Evolutionary conservation across 2,888 invertebrate genomes (phyloP).

Genomic region (Leptopterna dolabrata): DNA sequence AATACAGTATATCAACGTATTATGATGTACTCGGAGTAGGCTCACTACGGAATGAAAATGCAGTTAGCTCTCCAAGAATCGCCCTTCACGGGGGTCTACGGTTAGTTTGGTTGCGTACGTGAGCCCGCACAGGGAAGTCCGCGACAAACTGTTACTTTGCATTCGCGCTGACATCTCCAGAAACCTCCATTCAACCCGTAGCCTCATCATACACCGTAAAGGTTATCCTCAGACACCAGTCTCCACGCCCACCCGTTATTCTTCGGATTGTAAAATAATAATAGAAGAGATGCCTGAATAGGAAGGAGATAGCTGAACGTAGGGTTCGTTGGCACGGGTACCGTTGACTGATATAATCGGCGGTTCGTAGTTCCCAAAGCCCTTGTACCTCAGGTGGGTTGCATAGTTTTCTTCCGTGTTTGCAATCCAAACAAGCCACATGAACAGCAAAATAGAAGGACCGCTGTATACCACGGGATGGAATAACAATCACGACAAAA

Average conservation of each 20-base stretch:
- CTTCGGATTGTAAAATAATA: not conserved
- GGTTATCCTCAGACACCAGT: not conserved
- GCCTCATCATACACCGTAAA: not conserved
- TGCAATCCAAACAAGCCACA: too few relatives aligned
- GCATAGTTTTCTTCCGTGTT: too few relatives aligned
- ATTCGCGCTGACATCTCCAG: not conserved
- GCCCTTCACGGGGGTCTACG: not conserved
- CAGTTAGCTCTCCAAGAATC: not conserved
- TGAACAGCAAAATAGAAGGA: too few relatives aligned
- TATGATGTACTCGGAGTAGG: too few relatives aligned
- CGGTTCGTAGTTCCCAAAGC: not conserved
- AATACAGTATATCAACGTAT: too few relatives aligned
- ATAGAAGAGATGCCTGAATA: not conserved
- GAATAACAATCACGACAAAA: too few relatives aligned
- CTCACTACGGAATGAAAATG: not conserved
- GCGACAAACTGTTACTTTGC: slow-evolving; percentile 6
- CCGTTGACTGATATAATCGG: not conserved
- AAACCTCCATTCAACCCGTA: not conserved
- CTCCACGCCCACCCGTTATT: not conserved
- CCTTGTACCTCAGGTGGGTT: not conserved
- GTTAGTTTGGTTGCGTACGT: not conserved
- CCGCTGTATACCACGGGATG: too few relatives aligned
- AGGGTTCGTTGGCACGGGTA: not conserved
- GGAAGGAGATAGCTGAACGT: not conserved
- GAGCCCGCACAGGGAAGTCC: not conserved